Base-by-base conservation (phyloP, 2,888 invertebrate genomes). In the Venusia cambrica region DNA sequence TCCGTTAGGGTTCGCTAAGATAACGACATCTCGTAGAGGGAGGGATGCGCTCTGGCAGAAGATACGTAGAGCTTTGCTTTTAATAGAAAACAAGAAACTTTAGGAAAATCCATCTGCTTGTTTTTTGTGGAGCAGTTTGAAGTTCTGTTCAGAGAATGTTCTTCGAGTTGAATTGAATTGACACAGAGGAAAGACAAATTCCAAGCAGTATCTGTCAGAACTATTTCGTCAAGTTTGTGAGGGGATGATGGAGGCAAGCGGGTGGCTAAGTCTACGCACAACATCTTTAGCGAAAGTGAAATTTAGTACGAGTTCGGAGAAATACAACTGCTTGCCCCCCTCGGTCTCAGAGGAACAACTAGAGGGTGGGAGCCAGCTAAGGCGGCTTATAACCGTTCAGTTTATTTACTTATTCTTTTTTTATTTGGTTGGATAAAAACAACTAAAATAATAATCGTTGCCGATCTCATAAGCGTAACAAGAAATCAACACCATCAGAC, bases 231-330 rank as follows among this genome's bases (percentile, higher is more conserved):
- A 73, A 76, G 72, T 75, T 74, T 61, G 62, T 64, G 56, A 61
- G 64, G 57, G 63, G 57, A 57, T n/a, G n/a, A n/a, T 47, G 67
- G 69, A 67, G 64, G 59, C 48, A 58, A 61, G 74, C 70, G 79
- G 81, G 73, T 70, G 78, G 74, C 69, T 79, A 73, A 76, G 73
- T 79, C 75, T 79, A 85, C 85, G 83, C 81, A 84, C 73, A 75
- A 52, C 79, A 78, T 85, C 87, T 84, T 85, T 73, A 70, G 75
- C 78, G 87, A 87, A 87, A 87, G 87, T 85, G 87, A 87, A 87
- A 87, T 85, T 87, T 84, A 80, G 84, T 79, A 73, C 85, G 83
- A 87, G 79, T 85, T 85, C 72, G 80, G 79, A 77, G 84, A 77
- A 85, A 84, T 80, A 83, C 84, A 81, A 83, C 77, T 54, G 67